phyloP scores from a whole-genome alignment of 2,113 vertebrate species.

The Caranx ignobilis region DNA sequence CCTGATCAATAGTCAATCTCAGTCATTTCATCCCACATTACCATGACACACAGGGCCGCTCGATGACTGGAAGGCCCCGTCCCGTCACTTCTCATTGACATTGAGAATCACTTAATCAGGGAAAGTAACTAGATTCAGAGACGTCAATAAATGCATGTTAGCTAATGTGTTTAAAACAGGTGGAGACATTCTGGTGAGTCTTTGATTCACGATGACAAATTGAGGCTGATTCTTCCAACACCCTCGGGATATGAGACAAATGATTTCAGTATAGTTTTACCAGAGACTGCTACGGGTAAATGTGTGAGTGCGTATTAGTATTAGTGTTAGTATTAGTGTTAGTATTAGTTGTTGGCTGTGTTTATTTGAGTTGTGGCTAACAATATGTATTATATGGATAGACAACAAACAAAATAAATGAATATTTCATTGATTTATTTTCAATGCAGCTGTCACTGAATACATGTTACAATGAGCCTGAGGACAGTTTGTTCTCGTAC shows the following conservation, averaged over 20 bases:
- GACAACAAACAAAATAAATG: background rate
- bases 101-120: conserved; percentile 60
- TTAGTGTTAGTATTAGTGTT: background rate
- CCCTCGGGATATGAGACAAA: conserved; percentile 28
- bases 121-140: conserved; percentile 53
- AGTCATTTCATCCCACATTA: conserved; percentile 71
- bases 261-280: conserved; percentile 9
- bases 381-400: background rate
- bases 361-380: background rate
- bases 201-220: conserved; percentile 36
- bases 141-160: conserved; percentile 50
- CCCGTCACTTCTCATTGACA: conserved; percentile 13
- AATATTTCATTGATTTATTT: background rate
- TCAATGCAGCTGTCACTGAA: background rate
- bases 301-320: conserved; percentile 1
- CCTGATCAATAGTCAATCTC: conserved; percentile 80
- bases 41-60: conserved; percentile 47
- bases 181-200: conserved; percentile 19
- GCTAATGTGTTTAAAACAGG: conserved; percentile 36
- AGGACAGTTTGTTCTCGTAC: background rate
- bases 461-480: background rate
- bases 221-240: conserved; percentile 27
- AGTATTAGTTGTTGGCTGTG: background rate
- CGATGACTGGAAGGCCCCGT: conserved; percentile 44
- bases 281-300: background rate